Conservation (phyloP, 2,113 vertebrate genomes). For the Aspiorhynchus laticeps region DNA sequence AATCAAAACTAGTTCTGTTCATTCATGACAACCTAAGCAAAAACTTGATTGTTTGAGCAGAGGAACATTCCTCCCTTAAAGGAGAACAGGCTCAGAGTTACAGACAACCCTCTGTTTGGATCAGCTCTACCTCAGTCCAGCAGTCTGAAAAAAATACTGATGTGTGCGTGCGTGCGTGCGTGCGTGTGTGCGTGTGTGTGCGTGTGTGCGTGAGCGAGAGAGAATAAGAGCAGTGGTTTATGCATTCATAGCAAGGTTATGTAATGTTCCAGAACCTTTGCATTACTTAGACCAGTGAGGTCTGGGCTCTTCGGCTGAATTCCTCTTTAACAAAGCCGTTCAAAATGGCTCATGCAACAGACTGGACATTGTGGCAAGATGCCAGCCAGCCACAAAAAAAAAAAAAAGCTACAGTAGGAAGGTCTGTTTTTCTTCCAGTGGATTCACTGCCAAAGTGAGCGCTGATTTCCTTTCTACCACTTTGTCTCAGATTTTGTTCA, state of each 20-base stretch:
- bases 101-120: constrained; percentile 43
- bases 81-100: constrained; percentile 28
- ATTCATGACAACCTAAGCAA: constrained; percentile 7
- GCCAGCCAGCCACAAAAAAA: background rate
- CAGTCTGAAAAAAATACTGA: constrained; percentile 1
- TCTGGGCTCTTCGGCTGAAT: constrained; percentile 27
- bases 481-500: constrained; percentile 26
- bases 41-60: background rate
- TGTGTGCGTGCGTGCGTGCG: background rate
- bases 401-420: constrained; percentile 36
- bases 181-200: background rate
- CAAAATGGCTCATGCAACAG: constrained; percentile 43
- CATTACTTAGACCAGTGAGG: constrained; percentile 38
- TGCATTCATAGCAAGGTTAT: constrained; percentile 35
- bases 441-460: constrained; percentile 32
- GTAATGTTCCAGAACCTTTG: constrained; percentile 39
- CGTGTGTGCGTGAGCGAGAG: background rate
- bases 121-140: constrained; percentile 20
- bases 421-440: constrained; percentile 10
- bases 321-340: constrained; percentile 39
- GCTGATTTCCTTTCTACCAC: constrained; percentile 20
- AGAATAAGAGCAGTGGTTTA: constrained; percentile 10
- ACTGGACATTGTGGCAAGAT: constrained; percentile 42
- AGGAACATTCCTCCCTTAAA: constrained; percentile 34
- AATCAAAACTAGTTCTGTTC: constrained; percentile 28